Evolutionary conservation across 1,140 invertebrate genomes (phyloP).

Genomic region (Drosophila eugracilis): DNA sequence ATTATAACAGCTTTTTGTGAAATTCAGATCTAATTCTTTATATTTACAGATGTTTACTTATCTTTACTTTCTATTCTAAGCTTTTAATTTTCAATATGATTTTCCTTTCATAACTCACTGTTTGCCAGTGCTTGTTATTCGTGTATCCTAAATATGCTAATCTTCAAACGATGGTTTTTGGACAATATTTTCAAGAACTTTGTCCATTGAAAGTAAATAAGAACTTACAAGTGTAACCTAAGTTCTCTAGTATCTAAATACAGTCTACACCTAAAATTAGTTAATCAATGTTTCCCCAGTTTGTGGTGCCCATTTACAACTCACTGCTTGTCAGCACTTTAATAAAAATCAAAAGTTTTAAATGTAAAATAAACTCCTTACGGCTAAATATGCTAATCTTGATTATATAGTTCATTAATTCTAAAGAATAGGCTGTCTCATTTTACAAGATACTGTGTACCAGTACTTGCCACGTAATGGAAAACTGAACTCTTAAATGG

Average conservation of each 20-base stretch:
- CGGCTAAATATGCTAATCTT: not conserved
- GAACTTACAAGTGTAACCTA: not conserved
- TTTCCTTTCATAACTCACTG: not conserved
- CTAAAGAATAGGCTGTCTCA: not conserved
- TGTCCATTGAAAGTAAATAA: not conserved
- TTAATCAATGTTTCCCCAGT: too few species aligned
- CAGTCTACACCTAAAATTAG: not conserved
- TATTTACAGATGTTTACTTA: conserved; percentile 14
- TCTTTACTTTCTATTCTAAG: not conserved
- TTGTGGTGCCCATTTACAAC: too few species aligned
- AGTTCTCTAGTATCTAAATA: not conserved
- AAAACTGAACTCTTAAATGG: not conserved
- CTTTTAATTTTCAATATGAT: not conserved
- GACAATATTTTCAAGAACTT: not conserved
- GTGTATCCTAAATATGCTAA: not conserved
- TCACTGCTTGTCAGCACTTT: too few species aligned
- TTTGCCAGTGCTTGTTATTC: not conserved
- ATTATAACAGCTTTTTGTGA: conserved; percentile 27
- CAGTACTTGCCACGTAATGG: not conserved
- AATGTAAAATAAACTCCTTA: not conserved
- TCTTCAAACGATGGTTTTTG: conserved; percentile 5
- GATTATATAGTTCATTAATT: not conserved
- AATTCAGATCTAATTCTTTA: conserved; percentile 15
- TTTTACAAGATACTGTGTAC: not conserved
- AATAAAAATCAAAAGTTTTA: too few species aligned